Base-by-base conservation (phyloP, 2,888 invertebrate genomes). In the Lepidonotus clava region DNA sequence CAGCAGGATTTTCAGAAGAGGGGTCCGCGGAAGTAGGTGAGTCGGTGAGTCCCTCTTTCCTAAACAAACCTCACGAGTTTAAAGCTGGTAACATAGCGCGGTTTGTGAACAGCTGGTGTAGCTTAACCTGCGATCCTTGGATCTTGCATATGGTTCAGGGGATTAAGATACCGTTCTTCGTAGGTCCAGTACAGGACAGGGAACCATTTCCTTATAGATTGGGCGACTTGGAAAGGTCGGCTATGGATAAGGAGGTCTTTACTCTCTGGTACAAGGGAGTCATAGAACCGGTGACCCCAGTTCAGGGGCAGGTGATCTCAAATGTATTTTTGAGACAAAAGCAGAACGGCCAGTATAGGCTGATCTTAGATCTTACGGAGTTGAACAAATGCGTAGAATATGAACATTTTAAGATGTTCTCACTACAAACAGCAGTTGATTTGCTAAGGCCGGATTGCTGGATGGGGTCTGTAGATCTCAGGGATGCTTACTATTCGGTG, bases 321-420 rank as follows among this genome's bases (percentile, higher is more conserved):
- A 85, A 85, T 34, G 40, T 85, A 6, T 85, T 67, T 41, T n/a
- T 53, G 1, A 14, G 85, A 8, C 71, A 67, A 1, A 85, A 85
- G 46, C 61, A 34, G 21, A 32, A 85, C 28, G 71, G 71, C 4
- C 21, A 61, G 11, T 14, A 8, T 21, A 40, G 85, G 34, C 24
- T 85, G 11, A 85, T 85, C 4, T 32, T 85, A 36, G 67, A 85
- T 76, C 41, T 85, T 1, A 71, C 51, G 41, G 40, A 85, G 67
- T 40, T 85, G n/a, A 85, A 85, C 71, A 41, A 71, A 32, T 41
- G 2, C 38, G 21, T 85, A 2, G 28, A 85, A 32, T 85, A 85
- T 28, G 11, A 85, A n/a, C 85, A 85, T 85, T 85, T 85, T 34
- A 76, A 76, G 18, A 76, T 76, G 76, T 34, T 6, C 28, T 6